phyloP scores from a whole-genome alignment of 2,113 vertebrate species.

The Anser cygnoides region DNA sequence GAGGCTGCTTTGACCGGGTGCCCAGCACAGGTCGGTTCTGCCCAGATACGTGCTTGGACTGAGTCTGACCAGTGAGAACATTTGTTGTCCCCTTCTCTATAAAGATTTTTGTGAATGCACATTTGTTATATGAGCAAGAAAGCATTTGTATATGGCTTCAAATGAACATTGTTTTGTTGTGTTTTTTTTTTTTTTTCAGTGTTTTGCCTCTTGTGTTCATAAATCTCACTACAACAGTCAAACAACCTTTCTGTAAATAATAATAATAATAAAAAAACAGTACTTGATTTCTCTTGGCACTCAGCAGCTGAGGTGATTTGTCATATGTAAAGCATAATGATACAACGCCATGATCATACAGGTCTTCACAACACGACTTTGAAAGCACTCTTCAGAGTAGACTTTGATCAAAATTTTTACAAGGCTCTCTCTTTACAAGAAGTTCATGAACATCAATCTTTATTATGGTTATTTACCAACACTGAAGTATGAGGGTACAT shows the following conservation, averaged over 20 bases:
- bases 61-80: not conserved
- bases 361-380: conserved; percentile 27
- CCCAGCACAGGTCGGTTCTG: not conserved
- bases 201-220: not conserved
- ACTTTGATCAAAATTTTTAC: conserved; percentile 40
- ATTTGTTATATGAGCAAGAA: not conserved
- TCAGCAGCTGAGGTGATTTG: conserved; percentile 22
- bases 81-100: not conserved
- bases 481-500: not conserved
- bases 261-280: no score
- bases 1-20: not conserved
- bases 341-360: conserved; percentile 11
- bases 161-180: not conserved
- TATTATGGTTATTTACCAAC: conserved; percentile 8
- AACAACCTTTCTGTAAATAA: not conserved
- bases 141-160: not conserved
- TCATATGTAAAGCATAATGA: not conserved
- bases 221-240: not conserved
- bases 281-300: not conserved
- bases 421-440: not conserved
- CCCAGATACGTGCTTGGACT: not conserved
- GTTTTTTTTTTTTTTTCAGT: not conserved
- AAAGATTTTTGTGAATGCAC: not conserved
- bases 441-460: conserved; percentile 12
- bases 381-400: not conserved